Percentiles rank a stretch among this genome's conserved stretches.
phyloP scores from a whole-genome alignment of 2,888 invertebrate genomes.

The Epirrhoe alternata region DNA sequence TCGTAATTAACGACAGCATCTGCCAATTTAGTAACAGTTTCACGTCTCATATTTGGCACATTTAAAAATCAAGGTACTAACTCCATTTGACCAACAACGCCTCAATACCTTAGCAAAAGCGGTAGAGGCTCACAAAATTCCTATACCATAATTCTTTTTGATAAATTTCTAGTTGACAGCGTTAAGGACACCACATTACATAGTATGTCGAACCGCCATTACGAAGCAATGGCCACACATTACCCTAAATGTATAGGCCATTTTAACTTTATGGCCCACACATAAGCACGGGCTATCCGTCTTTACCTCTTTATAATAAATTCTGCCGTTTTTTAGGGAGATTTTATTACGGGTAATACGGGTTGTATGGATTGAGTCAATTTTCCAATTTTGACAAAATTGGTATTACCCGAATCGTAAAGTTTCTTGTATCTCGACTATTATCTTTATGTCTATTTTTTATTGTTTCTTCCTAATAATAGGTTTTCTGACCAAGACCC shows the following conservation, averaged over 20 bases:
- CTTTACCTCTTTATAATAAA: constrained; percentile 50
- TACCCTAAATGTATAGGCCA: constrained; percentile 72
- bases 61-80: too few species aligned
- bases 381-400: constrained; percentile 10
- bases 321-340: constrained; percentile 41
- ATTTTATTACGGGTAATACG: constrained; percentile 41
- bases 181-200: constrained; percentile 52
- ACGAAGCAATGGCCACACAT: constrained; percentile 66
- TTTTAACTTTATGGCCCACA: constrained; percentile 68
- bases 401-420: neutral
- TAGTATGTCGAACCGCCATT: constrained; percentile 63
- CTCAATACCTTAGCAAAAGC: too few species aligned
- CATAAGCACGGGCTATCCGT: constrained; percentile 59
- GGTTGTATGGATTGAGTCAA: constrained; percentile 11
- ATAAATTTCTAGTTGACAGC: constrained; percentile 43
- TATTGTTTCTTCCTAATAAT: too few species aligned
- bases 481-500: too few species aligned
- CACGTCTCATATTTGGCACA: too few species aligned
- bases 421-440: neutral
- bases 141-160: constrained; percentile 9
- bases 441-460: too few species aligned
- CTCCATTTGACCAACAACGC: too few species aligned
- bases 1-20: too few species aligned
- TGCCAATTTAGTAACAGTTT: too few species aligned
- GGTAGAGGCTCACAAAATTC: neutral